Evolutionary conservation across 2,888 invertebrate genomes (phyloP), one percentile per base, ranked within the genome.

Genomic region (Coleophora deauratella): DNA sequence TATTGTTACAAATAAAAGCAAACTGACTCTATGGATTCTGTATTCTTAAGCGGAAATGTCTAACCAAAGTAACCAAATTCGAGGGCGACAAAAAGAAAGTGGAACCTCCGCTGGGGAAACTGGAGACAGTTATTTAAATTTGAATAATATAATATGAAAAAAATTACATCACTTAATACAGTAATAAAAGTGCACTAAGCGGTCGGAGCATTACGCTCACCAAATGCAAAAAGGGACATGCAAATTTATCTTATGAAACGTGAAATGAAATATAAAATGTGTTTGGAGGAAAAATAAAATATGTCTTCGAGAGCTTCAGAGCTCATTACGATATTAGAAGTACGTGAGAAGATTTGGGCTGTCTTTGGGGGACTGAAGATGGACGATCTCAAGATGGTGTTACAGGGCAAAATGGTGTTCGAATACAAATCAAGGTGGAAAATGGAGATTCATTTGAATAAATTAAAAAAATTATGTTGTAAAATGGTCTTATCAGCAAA

Each of bases 121-220:
- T 73, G 78, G 80, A 86, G 86, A 86, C 86, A 87, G 86, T 87
- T 86, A 87, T 86, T 87, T 86, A 87, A 87, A 87, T 87, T 87
- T 87, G 82, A 86, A 86, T 86, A 86, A 86, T 85, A 86, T 86
- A 84, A 86, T 84, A 86, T 82, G 84, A 73, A 86, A 86, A 85
- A 87, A 87, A 87, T 86, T 86, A 87, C 86, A 84, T 85, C 86
- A 86, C 85, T 87, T 87, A 87, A 86, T 86, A 79, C 86, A 81
- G 72, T 82, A 86, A 86, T 86, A 86, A 86, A 86, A 86, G 85
- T 86, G 81, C 82, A 85, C 84, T 85, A 85, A 86, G 86, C 86
- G 86, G 82, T 77, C 62, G 71, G 66, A 68, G 84, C 82, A 86
- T 86, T 86, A 86, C 71, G 76, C 66, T 72, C 72, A 66, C 71